phyloP scores from a whole-genome alignment of 2,888 invertebrate genomes.

The Noctua janthe region DNA sequence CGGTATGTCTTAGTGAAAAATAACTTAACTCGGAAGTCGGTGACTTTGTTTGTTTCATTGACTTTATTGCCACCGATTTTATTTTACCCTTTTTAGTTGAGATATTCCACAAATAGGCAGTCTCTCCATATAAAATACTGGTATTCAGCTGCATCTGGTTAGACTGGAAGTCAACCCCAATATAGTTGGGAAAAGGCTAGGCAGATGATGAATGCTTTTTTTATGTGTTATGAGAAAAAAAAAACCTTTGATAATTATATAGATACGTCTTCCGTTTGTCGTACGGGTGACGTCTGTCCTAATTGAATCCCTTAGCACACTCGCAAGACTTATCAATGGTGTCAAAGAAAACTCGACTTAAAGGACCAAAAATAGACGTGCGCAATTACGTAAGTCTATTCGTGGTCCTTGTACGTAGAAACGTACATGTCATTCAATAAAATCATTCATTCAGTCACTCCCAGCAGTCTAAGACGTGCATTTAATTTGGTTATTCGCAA shows the following conservation, averaged over 20 bases:
- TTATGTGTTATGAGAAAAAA: neutral
- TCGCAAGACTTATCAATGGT: neutral
- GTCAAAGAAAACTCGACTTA: neutral
- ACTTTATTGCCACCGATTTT: too few species aligned
- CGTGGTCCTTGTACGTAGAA: neutral
- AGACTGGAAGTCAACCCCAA: too few species aligned
- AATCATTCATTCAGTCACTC: slow-evolving; percentile 23
- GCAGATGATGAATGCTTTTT: too few species aligned
- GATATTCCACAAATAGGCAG: too few species aligned
- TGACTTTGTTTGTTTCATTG: too few species aligned
- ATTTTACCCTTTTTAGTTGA: too few species aligned
- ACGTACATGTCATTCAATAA: slow-evolving; percentile 30
- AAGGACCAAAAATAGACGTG: slow-evolving; percentile 18
- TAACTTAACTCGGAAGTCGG: neutral
- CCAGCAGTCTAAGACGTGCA: slow-evolving; percentile 17
- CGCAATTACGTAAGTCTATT: neutral
- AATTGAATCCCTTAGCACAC: neutral
- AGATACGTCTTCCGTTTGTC: neutral
- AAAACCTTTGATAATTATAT: too few species aligned
- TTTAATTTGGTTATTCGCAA: slow-evolving; percentile 31
- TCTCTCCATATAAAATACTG: too few species aligned
- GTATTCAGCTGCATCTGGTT: too few species aligned
- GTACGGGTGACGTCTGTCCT: neutral
- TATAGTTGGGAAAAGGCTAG: too few species aligned
- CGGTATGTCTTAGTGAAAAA: neutral